Base-by-base conservation (phyloP, 2,888 invertebrate genomes). In the Athalia circularis region DNA sequence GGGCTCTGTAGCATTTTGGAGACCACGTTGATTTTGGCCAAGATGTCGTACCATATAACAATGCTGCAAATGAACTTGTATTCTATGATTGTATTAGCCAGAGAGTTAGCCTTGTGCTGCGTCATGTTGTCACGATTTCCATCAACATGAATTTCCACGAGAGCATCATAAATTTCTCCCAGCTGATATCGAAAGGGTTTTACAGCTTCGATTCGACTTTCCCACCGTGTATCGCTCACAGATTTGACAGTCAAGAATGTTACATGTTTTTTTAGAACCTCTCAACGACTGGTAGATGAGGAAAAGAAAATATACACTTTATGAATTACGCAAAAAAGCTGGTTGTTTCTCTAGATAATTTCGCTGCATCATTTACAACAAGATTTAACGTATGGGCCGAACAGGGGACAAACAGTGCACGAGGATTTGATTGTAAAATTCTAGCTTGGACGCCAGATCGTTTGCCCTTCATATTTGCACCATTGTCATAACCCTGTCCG, bases 141-240 rank as follows among this genome's bases (percentile, higher is more conserved):
- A 4, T 29, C 15, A n/a, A 15, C 64, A 15, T 64, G 15, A 15
- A 15, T 4, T 64, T 64, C 64, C 7, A 15, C 15, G 52, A 74
- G 64, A n/a, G 64, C 45, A 64, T 64, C 9, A 15, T 29, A 15
- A 8, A 78, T 65, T 47, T 80, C 77, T 3, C 9, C 11, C 15
- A 59, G 78, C 65, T 78, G 80, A 76, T 81, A 82, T 62, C 80
- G 61, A 45, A 83, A 64, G 70, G 80, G 77, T 80, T 79, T n/a
- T 45, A 83, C 47, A 64, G 67, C 57, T 65, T 64, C 74, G 15
- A 79, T 52, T 76, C 80, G 54, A 45, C 79, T 62, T 79, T 83
- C 82, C 81, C 83, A 82, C 48, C 81, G 47, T 65, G 81, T 82
- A 29, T 29, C 29, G 29, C 47, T 82, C 79, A 79, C 81, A 80